These are phyloP conservation scores for Plutomurus gul DNA, from an alignment of 1,140 invertebrate genomes.

Conservation along the genomic window DNA sequence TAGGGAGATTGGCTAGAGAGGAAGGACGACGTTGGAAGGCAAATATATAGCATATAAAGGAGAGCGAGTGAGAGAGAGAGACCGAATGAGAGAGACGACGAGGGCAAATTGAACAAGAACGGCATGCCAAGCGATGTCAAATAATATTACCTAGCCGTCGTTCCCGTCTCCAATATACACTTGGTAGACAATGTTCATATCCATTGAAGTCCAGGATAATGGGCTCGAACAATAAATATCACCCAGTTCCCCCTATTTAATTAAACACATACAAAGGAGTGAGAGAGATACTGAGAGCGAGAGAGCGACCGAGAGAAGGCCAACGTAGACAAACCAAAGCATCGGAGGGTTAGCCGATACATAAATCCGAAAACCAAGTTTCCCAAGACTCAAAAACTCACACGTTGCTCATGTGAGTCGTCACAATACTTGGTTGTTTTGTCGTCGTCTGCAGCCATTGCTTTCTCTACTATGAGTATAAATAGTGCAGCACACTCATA, in stretches of 20 bases:
- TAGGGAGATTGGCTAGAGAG: too few relatives aligned
- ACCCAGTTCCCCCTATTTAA: constrained; percentile 34
- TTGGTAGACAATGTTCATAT: not conserved
- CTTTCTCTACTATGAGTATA: not conserved
- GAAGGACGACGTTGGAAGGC: too few relatives aligned
- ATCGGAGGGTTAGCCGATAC: not conserved
- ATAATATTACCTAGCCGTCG: constrained; percentile 22
- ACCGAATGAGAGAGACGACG: not conserved
- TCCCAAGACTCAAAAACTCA: not conserved
- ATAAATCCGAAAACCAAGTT: constrained; percentile 9
- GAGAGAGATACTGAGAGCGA: not conserved
- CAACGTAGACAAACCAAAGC: not conserved
- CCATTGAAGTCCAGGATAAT: constrained; percentile 38
- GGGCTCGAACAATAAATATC: constrained; percentile 40
- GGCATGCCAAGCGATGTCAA: not conserved
- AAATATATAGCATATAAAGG: too few relatives aligned
- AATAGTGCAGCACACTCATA: too few relatives aligned
- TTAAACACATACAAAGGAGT: constrained; percentile 21
- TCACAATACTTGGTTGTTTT: not conserved
- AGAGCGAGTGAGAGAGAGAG: not conserved
- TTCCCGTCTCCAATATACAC: not conserved
- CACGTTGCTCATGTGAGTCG: too few relatives aligned
- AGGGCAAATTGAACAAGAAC: not conserved
- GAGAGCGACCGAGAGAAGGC: too few relatives aligned
- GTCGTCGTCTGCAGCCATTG: not conserved